Base-by-base conservation (phyloP, 1,140 invertebrate genomes). In the Zaprionus nigranus region DNA sequence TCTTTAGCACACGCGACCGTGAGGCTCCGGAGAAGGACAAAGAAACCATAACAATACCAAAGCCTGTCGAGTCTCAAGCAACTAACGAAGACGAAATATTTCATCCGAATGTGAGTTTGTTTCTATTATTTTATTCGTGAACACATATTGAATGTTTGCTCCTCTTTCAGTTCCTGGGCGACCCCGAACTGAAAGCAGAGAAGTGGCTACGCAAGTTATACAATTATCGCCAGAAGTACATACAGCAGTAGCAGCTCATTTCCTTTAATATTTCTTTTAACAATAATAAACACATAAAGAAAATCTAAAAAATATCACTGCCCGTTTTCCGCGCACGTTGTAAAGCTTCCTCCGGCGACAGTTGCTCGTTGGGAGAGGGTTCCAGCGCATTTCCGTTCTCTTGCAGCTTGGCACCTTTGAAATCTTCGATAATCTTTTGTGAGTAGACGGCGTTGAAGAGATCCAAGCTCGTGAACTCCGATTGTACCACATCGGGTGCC, bases 371-470 rank as follows among this genome's bases (percentile, higher is more conserved):
- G 62, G 94, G 92, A 24, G 94, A 97, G 6, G 97, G 97, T 78
- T 97, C 94, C 28, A 95, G 75, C 1, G 97, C 93, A 66, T 94
- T 93, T 1, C 96, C 96, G 84, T 96, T 94, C 30, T 93, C 93
- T 90, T 95, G 94, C 38, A 98, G 92, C 85, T 97, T 96, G 1
- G 94, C 95, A 54, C 94, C 93, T 80, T 96, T 95, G 87, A 95
- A 98, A 92, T 98, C 97, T 69, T 95, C 93, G 7, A 94, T 93
- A 56, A 99, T 97, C 93, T 98, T 98, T 65, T 94, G 85, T 3
- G 95, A 95, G 93, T 99, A 99, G 0, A 97, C 94, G 3, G 95
- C 95, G 92, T 97, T 94, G 91, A 99, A 99, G 17, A 99, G 93
- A 91, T 98, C 95, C 93, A 97, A 91, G 9, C 98, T 93, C 15